Percentiles rank a stretch among this genome's conserved stretches.
Conservation (phyloP, 2,888 invertebrate genomes). For the Dioctria rufipes region DNA sequence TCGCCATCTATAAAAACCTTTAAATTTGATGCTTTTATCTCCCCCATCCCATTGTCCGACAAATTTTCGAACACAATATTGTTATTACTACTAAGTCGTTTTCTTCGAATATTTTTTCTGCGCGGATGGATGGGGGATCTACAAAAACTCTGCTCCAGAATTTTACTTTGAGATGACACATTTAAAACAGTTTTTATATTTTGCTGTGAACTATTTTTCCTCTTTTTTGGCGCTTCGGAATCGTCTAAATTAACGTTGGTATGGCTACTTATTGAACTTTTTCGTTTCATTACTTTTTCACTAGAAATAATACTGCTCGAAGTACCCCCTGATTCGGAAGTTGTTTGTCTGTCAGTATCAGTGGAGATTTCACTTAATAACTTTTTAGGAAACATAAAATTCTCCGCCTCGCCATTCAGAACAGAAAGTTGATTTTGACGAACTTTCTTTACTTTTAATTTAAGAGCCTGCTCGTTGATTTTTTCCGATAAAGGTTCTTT, state of each 20-base stretch:
- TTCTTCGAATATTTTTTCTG: constrained; percentile 53
- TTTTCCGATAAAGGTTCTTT: constrained; percentile 55
- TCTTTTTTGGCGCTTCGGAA: constrained; percentile 26
- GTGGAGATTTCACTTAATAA: constrained; percentile 70
- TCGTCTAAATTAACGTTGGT: not conserved
- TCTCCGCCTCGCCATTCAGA: constrained; percentile 88
- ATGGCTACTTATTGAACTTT: constrained; percentile 13
- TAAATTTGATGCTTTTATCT: constrained; percentile 50
- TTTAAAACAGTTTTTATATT: not conserved
- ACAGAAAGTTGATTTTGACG: constrained; percentile 82
- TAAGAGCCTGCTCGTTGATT: constrained; percentile 69
- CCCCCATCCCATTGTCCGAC: constrained; percentile 72
- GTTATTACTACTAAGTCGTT: constrained; percentile 55
- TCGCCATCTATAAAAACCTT: constrained; percentile 22
- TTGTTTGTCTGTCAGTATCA: constrained; percentile 73
- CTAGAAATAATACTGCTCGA: constrained; percentile 62
- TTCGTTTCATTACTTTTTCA: constrained; percentile 21
- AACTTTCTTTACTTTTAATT: constrained; percentile 83
- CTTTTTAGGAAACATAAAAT: constrained; percentile 84
- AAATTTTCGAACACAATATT: constrained; percentile 59
- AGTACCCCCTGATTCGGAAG: constrained; percentile 68
- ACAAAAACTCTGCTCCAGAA: constrained; percentile 67
- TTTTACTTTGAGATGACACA: constrained; percentile 18
- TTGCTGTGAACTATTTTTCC: constrained; percentile 16
- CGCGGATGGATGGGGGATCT: constrained; percentile 68